Percentiles rank a stretch among this genome's conserved stretches.
These are phyloP conservation scores for Lobophora halterata DNA, from an alignment of 2,888 invertebrate genomes.

Conservation along the genomic window DNA sequence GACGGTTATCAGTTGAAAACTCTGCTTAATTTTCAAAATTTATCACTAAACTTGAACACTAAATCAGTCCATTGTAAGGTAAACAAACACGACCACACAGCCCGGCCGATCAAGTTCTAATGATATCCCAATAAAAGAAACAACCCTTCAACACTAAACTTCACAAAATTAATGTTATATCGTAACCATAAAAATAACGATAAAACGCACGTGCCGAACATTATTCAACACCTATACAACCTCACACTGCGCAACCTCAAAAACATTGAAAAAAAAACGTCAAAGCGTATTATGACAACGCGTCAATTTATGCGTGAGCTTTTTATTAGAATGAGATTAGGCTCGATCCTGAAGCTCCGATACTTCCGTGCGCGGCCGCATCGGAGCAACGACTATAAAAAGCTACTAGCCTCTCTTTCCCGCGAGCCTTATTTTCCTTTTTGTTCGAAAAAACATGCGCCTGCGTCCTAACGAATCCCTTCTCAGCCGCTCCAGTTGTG, in stretches of 20 bases:
- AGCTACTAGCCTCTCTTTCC: conserved; percentile 76
- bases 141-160: conserved; percentile 67
- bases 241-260: conserved; percentile 51
- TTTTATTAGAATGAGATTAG: conserved; percentile 78
- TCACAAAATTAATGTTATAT: conserved; percentile 71
- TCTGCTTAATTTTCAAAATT: conserved; percentile 35
- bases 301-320: conserved; percentile 76
- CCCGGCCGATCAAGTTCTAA: conserved; percentile 59
- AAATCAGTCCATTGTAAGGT: conserved; percentile 50
- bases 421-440: conserved; percentile 70
- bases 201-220: conserved; percentile 72
- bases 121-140: conserved; percentile 66
- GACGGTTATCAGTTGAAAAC: too few species aligned
- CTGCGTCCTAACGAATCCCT: conserved; percentile 59
- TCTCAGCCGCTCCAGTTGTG: conserved; percentile 55
- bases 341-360: conserved; percentile 72
- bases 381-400: conserved; percentile 77
- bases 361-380: conserved; percentile 77
- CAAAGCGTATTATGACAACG: conserved; percentile 61
- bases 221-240: conserved; percentile 63
- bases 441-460: conserved; percentile 63
- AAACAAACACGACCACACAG: conserved; percentile 71
- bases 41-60: conserved; percentile 48
- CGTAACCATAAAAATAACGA: conserved; percentile 68
- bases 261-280: conserved; percentile 51